A percentile compares a stretch with the other conserved stretches of the same genome.
These are phyloP conservation scores for Drosophila nigricruria DNA, from an alignment of 2,888 invertebrate genomes.

Conservation along the genomic window DNA sequence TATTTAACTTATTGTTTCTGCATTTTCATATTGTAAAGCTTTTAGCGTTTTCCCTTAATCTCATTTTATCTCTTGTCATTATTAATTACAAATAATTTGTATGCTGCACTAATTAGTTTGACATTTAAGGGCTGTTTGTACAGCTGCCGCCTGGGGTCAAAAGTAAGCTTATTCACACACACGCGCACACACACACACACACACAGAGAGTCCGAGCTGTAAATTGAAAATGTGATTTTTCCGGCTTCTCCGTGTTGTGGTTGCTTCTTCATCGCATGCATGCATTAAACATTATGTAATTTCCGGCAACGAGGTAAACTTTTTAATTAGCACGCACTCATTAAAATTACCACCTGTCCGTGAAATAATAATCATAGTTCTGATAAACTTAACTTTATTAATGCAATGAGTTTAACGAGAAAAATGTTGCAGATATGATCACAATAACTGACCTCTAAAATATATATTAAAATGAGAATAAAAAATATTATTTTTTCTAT, in stretches of 20 bases:
- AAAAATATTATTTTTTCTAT: no score
- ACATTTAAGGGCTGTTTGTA: slow-evolving; percentile 34
- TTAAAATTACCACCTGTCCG: slow-evolving; percentile 27
- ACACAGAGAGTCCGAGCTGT: slow-evolving; percentile 8
- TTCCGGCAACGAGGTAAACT: slow-evolving; percentile 25
- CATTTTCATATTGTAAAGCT: neutral
- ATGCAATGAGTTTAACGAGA: neutral
- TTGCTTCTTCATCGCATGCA: neutral
- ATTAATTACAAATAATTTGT: slow-evolving; percentile 38
- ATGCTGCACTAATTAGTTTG: slow-evolving; percentile 36
- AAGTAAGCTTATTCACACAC: slow-evolving; percentile 3
- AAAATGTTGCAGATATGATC: neutral
- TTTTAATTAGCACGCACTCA: slow-evolving; percentile 41
- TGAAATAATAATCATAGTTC: slow-evolving; percentile 16
- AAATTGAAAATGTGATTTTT: slow-evolving; percentile 34
- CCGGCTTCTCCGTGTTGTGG: slow-evolving; percentile 1
- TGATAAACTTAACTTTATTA: slow-evolving; percentile 7
- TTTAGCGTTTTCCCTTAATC: neutral
- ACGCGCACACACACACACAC: neutral
- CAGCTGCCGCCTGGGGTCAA: slow-evolving; percentile 20
- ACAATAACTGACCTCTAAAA: no score
- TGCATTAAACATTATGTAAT: slow-evolving; percentile 34
- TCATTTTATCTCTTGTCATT: neutral
- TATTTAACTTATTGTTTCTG: neutral
- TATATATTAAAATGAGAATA: no score